Evolutionary conservation across 2,113 vertebrate species (phyloP), one percentile per base, ranked within the genome.

Genomic region (Neotragus pygmaeus): DNA sequence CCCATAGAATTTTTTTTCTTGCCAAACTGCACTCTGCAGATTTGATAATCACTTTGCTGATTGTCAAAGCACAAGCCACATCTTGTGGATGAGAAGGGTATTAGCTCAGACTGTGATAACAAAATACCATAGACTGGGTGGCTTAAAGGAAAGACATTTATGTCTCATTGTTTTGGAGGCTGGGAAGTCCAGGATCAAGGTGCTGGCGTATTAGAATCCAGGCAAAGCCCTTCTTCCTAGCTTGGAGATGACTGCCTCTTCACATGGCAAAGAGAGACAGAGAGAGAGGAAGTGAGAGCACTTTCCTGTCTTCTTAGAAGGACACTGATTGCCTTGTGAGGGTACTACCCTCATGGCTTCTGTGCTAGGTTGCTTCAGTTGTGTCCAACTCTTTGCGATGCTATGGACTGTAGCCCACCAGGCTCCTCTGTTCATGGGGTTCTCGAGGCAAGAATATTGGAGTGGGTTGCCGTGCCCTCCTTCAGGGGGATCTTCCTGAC

Each of bases 331-430:
- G 16, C 78, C n/a, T 51, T 1, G 17, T 1, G 33, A 75, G 25
- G n/a, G 16, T 19, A 12, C 30, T 17, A 9, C 28, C 14, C 23
- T 25, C 17, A 39, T 23, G n/a, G n/a, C n/a, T 39, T 73, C 66
- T 13, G 66, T 23, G 19, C 19, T 70, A 23, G 23, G 66, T 73
- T 39, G n/a, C 66, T 73, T 73, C n/a, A 39, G 19, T 73, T 2
- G n/a, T 73, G n/a, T 39, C n/a, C 66, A 23, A 13, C 19, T 39
- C 66, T 73, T 39, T 23, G 19, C 0, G 19, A 73, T 0, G 0
- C n/a, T 23, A 6, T 70, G n/a, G 66, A 70, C 19, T 39, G 19
- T 23, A 39, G 66, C n/a, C 10, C 9, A 39, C 10, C 66, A 39
- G 66, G 66, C n/a, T 73, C 66, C 66, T 73, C 36, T 73, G 10